Evolutionary conservation across 2,888 invertebrate genomes (phyloP).

Genomic region (Tipula vernalis): DNA sequence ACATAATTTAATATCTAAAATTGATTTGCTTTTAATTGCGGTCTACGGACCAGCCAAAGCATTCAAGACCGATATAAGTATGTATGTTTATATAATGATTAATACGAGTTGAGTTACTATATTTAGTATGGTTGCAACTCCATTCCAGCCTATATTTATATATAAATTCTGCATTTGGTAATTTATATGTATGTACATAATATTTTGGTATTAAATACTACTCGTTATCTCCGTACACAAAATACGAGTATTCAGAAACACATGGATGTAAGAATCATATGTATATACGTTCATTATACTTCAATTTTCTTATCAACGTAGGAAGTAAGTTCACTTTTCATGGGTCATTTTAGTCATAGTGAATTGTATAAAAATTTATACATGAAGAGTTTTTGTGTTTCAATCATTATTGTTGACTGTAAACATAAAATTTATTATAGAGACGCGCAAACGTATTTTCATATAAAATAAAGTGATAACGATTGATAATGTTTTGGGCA

Average conservation of each 20-base stretch:
- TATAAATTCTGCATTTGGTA: background rate
- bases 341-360: slow-evolving; percentile 8
- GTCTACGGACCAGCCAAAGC: background rate
- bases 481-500: background rate
- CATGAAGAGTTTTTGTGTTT: background rate
- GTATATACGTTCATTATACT: background rate
- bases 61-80: background rate
- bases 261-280: background rate
- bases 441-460: background rate
- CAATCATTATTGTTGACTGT: background rate
- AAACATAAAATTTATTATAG: background rate
- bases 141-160: background rate
- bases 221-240: background rate
- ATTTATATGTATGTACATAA: background rate
- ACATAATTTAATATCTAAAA: background rate
- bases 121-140: background rate
- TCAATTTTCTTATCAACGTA: background rate
- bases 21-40: background rate
- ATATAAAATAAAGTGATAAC: background rate
- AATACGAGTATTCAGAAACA: background rate
- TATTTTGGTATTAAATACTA: background rate
- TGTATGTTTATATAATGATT: background rate
- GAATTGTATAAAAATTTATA: background rate
- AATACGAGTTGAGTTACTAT: background rate
- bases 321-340: slow-evolving; percentile 8